phyloP scores from a whole-genome alignment of 2,888 invertebrate species.

The Caenorhabditis panamensis region DNA sequence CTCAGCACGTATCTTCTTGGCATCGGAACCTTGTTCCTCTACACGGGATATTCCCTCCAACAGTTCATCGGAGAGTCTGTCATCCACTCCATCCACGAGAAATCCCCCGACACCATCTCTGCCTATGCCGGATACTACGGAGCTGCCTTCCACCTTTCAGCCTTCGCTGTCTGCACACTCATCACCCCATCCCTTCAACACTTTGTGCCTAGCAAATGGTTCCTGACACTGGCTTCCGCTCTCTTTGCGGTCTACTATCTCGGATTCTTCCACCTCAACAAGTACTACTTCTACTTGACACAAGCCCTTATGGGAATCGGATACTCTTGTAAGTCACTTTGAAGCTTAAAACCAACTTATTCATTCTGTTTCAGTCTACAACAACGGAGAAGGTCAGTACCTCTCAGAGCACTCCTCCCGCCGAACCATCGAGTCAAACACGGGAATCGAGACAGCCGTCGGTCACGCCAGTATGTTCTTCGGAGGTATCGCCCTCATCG shows the following conservation, averaged over 20 bases:
- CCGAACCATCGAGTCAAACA: slow-evolving; percentile 68
- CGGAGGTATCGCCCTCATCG: slow-evolving; percentile 68
- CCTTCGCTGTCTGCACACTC: slow-evolving; percentile 62
- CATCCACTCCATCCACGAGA: slow-evolving; percentile 64
- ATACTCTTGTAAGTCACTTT: slow-evolving; percentile 60
- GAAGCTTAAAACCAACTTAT: background rate
- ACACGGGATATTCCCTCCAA: slow-evolving; percentile 63
- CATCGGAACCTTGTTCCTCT: slow-evolving; percentile 66
- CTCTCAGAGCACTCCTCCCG: slow-evolving; percentile 68
- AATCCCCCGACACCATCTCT: slow-evolving; percentile 61
- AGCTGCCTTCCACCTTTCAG: slow-evolving; percentile 64
- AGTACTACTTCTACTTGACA: slow-evolving; percentile 66
- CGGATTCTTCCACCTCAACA: slow-evolving; percentile 66
- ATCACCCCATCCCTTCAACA: slow-evolving; percentile 66
- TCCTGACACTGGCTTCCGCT: slow-evolving; percentile 61
- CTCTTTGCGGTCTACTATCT: slow-evolving; percentile 67
- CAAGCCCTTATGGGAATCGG: slow-evolving; percentile 68
- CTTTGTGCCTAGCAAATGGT: slow-evolving; percentile 64
- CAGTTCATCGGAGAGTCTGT: slow-evolving; percentile 65
- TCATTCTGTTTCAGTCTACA: slow-evolving; percentile 63
- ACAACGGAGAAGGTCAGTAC: slow-evolving; percentile 69
- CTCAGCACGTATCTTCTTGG: slow-evolving; percentile 63
- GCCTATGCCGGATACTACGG: slow-evolving; percentile 68
- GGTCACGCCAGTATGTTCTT: slow-evolving; percentile 69
- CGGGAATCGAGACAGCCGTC: slow-evolving; percentile 68